Evolutionary conservation across 1,140 invertebrate species (phyloP).

Genomic region (Caenorhabditis latens): DNA sequence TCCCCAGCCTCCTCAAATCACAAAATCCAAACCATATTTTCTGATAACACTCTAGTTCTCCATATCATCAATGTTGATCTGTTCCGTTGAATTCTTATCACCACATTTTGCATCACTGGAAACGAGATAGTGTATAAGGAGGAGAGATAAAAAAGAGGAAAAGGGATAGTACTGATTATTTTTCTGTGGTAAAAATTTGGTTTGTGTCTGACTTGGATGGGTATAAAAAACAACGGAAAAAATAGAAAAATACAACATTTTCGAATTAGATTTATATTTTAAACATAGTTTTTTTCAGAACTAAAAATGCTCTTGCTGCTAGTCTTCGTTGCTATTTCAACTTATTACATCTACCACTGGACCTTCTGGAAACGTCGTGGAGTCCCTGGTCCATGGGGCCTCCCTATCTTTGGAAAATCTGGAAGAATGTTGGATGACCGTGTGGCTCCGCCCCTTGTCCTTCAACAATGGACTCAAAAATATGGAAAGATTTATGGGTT

Average conservation of each 20-base stretch:
- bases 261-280: too few species aligned
- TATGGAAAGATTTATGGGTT: conserved; percentile 67
- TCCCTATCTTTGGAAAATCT: conserved; percentile 4
- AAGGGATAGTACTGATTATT: background rate
- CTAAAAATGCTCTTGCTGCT: background rate
- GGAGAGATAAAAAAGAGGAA: background rate
- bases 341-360: conserved; percentile 1
- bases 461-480: background rate
- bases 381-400: background rate
- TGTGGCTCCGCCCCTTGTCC: background rate
- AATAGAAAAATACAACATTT: background rate
- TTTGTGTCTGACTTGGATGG: background rate
- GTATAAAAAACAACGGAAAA: background rate
- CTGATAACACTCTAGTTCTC: background rate
- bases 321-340: background rate
- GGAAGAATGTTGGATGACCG: background rate
- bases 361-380: conserved; percentile 24
- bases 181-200: conserved; percentile 22
- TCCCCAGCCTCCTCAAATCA: too few species aligned
- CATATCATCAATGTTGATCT: background rate
- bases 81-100: conserved; percentile 5
- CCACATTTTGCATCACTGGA: background rate
- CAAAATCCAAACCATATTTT: too few species aligned
- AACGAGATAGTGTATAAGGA: background rate
- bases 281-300: background rate